These are phyloP conservation scores for Glossosoma conforme DNA, from an alignment of 1,140 invertebrate species.

Conservation along the genomic window DNA sequence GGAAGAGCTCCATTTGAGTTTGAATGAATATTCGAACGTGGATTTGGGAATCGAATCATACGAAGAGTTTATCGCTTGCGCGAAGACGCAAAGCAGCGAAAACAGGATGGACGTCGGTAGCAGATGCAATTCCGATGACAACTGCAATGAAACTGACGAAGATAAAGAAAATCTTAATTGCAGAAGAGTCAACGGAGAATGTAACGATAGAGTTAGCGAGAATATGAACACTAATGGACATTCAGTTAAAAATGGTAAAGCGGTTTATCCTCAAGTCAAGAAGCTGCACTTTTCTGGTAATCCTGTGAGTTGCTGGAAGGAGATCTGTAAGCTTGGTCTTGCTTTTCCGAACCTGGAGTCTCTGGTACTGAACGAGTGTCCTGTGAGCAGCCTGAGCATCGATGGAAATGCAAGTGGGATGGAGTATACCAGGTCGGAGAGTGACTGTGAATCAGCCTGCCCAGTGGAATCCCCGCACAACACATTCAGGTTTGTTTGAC, in stretches of 20 bases:
- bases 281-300: slow-evolving; percentile 81
- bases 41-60: slow-evolving; percentile 38
- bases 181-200: slow-evolving; percentile 21
- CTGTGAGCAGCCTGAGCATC: slow-evolving; percentile 59
- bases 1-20: slow-evolving; percentile 84
- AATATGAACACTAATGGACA: slow-evolving; percentile 17
- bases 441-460: slow-evolving; percentile 42
- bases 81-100: slow-evolving; percentile 31
- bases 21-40: slow-evolving; percentile 78
- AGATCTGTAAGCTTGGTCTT: slow-evolving; percentile 76
- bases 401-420: slow-evolving; percentile 42
- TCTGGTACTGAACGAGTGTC: slow-evolving; percentile 81
- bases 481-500: slow-evolving; percentile 29
- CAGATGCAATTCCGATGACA: slow-evolving; percentile 50
- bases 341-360: slow-evolving; percentile 80
- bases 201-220: slow-evolving; percentile 23
- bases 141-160: slow-evolving; percentile 55
- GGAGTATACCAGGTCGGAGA: slow-evolving; percentile 46
- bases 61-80: no score
- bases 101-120: slow-evolving; percentile 37
- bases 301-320: slow-evolving; percentile 72
- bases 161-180: slow-evolving; percentile 30
- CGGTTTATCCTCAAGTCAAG: slow-evolving; percentile 58
- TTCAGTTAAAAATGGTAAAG: no score
- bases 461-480: slow-evolving; percentile 40